These are phyloP conservation scores for Platynereis dumerilii DNA, from an alignment of 2,888 invertebrate genomes.

Conservation along the genomic window DNA sequence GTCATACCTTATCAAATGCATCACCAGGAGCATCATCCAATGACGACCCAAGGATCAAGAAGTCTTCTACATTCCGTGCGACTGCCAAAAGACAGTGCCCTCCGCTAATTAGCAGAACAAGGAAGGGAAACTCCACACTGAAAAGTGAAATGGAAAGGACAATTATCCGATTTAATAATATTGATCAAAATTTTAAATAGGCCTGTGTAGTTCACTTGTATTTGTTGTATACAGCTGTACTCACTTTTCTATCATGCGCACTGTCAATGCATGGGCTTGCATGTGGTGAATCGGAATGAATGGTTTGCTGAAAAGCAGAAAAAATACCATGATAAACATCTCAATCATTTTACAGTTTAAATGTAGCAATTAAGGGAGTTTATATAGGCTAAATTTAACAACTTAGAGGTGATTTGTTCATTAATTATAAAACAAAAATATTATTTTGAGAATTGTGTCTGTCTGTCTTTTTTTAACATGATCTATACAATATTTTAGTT, in stretches of 20 bases:
- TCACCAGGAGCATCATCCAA: conserved; percentile 92
- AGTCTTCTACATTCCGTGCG: conserved; percentile 76
- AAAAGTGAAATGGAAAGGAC: conserved; percentile 15
- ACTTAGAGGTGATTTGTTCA: no score
- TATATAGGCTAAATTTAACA: no score
- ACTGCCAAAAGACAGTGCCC: conserved; percentile 82
- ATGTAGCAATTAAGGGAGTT: no score
- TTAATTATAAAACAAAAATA: no score
- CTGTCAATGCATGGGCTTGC: conserved; percentile 96
- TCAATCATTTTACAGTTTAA: no score
- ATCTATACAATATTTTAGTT: conserved; percentile 28
- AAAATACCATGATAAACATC: neutral
- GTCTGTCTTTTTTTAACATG: no score
- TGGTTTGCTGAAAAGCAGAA: conserved; percentile 66
- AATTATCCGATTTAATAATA: neutral
- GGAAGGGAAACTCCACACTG: conserved; percentile 81
- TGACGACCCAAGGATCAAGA: conserved; percentile 79
- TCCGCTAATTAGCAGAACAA: conserved; percentile 89
- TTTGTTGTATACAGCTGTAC: no score
- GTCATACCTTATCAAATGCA: conserved; percentile 83
- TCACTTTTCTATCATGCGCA: conserved; percentile 74
- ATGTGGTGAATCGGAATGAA: conserved; percentile 97
- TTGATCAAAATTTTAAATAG: neutral
- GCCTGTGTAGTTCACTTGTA: neutral
- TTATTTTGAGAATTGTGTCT: no score